phyloP scores from a whole-genome alignment of 2,888 invertebrate species.

The Thecophora atra region DNA sequence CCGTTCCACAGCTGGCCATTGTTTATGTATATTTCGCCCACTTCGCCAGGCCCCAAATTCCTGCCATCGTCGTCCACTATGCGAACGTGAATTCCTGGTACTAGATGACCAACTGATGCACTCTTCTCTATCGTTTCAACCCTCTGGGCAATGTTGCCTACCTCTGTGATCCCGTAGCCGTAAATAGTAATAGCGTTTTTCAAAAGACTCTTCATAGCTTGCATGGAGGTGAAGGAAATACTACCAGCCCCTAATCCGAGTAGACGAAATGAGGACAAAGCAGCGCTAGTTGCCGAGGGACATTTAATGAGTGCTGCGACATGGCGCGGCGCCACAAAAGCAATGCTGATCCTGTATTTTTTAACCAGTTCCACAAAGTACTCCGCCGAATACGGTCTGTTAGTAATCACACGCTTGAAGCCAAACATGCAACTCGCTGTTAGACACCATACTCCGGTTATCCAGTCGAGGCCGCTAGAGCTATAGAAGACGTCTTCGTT shows the following conservation, averaged over 20 bases:
- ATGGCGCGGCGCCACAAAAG: no score
- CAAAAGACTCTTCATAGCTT: constrained; percentile 49
- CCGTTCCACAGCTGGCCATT: constrained; percentile 51
- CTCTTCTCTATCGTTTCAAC: constrained; percentile 38
- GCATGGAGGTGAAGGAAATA: constrained; percentile 46
- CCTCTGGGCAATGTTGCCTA: constrained; percentile 35
- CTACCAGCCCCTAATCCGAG: neutral
- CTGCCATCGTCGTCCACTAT: constrained; percentile 52
- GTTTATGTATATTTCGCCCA: constrained; percentile 54
- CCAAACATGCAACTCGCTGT: neutral
- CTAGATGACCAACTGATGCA: constrained; percentile 48
- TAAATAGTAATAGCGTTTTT: constrained; percentile 47
- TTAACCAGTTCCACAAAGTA: constrained; percentile 50
- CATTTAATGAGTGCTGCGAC: no score
- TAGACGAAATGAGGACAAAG: no score
- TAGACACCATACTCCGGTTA: neutral
- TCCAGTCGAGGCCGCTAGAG: constrained; percentile 21
- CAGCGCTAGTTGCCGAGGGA: no score
- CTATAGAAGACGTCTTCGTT: constrained; percentile 18
- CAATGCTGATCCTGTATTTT: constrained; percentile 49
- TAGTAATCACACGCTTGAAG: constrained; percentile 35
- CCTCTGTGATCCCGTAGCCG: constrained; percentile 55
- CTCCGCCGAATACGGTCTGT: constrained; percentile 48
- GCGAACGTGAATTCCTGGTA: constrained; percentile 45
- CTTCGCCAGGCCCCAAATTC: constrained; percentile 46